phyloP scores from a whole-genome alignment of 2,797 vertebrate species.

The Phrynocephalus vlangalii region DNA sequence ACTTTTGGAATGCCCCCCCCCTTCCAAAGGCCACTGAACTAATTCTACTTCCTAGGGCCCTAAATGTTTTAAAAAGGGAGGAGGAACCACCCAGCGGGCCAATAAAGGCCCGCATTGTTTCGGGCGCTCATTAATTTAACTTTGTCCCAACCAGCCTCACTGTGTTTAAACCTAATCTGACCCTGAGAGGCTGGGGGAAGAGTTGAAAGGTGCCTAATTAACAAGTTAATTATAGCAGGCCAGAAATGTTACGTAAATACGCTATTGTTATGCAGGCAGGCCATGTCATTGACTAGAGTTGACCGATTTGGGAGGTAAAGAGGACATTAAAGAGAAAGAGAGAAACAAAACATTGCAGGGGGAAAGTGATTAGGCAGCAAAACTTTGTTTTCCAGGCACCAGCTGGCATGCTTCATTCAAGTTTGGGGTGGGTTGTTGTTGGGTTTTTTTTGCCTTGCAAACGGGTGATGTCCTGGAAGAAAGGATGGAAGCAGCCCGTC shows the following conservation, averaged over 20 bases:
- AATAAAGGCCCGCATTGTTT: slow-evolving; percentile 67
- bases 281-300: slow-evolving; percentile 41
- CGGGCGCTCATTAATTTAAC: slow-evolving; percentile 72
- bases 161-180: slow-evolving; percentile 67
- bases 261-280: slow-evolving; percentile 69
- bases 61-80: neutral
- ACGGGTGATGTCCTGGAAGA: slow-evolving; percentile 27
- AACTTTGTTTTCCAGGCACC: no score
- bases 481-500: slow-evolving; percentile 38
- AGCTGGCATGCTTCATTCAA: slow-evolving; percentile 71
- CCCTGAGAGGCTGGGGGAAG: slow-evolving; percentile 45
- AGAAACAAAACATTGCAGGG: slow-evolving; percentile 9
- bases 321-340: slow-evolving; percentile 47
- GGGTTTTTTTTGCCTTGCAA: slow-evolving; percentile 23
- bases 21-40: slow-evolving; percentile 24
- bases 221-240: slow-evolving; percentile 76
- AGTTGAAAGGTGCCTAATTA: slow-evolving; percentile 78
- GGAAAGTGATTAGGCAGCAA: neutral
- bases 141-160: slow-evolving; percentile 72
- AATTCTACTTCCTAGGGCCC: neutral
- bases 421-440: neutral
- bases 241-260: slow-evolving; percentile 74
- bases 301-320: slow-evolving; percentile 64
- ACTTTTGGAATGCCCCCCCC: neutral
- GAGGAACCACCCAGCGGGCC: neutral